These are phyloP conservation scores for Galeruca laticollis DNA, from an alignment of 2,888 invertebrate species.

Conservation along the genomic window DNA sequence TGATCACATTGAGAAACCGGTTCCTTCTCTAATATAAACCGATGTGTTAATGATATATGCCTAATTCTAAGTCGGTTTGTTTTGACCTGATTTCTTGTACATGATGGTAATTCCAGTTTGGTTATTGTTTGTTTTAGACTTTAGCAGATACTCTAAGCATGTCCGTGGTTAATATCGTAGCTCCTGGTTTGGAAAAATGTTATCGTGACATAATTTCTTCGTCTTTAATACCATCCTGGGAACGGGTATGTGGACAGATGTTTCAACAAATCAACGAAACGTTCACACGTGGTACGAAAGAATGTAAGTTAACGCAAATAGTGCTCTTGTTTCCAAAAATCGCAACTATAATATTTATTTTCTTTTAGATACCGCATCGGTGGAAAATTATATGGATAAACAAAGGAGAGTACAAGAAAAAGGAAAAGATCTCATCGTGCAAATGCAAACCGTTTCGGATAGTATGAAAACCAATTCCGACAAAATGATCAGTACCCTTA, in stretches of 20 bases:
- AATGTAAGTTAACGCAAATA: constrained; percentile 76
- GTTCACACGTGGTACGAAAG: constrained; percentile 89
- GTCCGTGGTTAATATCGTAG: constrained; percentile 77
- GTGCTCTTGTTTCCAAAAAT: too few species aligned
- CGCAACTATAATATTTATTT: background rate
- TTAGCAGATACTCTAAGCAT: constrained; percentile 81
- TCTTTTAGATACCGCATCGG: constrained; percentile 63
- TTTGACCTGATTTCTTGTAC: too few species aligned
- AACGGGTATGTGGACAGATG: constrained; percentile 87
- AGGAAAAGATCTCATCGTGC: constrained; percentile 64
- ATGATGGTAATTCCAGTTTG: too few species aligned
- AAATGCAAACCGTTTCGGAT: constrained; percentile 65
- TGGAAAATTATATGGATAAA: constrained; percentile 66
- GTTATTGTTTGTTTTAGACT: constrained; percentile 69
- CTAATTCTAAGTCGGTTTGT: too few species aligned
- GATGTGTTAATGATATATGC: constrained; percentile 8
- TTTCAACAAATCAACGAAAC: constrained; percentile 90
- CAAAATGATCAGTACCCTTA: constrained; percentile 58
- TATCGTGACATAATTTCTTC: constrained; percentile 84
- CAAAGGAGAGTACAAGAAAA: constrained; percentile 65
- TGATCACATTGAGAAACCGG: too few species aligned
- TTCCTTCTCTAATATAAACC: too few species aligned
- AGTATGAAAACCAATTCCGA: constrained; percentile 62
- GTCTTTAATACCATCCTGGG: constrained; percentile 86
- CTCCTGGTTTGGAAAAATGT: constrained; percentile 79